Conservation (phyloP, 2,797 vertebrate genomes). For the Typhlichthys eigenmanni region DNA sequence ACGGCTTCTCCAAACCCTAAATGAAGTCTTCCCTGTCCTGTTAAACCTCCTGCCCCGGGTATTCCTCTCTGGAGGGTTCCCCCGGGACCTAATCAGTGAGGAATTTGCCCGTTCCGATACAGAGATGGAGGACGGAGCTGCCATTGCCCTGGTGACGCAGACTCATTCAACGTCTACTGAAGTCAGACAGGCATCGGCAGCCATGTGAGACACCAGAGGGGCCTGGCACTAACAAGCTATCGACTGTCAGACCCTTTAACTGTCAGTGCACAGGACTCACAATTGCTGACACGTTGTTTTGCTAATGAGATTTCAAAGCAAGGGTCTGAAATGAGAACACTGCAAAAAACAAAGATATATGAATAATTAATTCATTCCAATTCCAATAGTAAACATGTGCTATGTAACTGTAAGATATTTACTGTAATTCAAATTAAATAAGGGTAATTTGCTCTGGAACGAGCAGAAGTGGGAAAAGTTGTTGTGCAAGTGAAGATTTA, state of each 20-base stretch:
- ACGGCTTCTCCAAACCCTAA: conserved; percentile 24
- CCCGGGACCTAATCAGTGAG: conserved; percentile 46
- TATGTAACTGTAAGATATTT: too few relatives aligned
- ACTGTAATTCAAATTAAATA: too few relatives aligned
- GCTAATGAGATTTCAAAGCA: conserved; percentile 3
- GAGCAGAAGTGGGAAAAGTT: too few relatives aligned
- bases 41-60: conserved; percentile 22
- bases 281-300: not conserved
- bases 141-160: conserved; percentile 25
- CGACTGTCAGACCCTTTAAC: conserved; percentile 14
- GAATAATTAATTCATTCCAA: too few relatives aligned
- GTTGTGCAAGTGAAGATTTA: too few relatives aligned
- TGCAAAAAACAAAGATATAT: not conserved
- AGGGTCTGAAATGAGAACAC: not conserved
- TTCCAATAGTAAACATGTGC: too few relatives aligned
- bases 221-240: conserved; percentile 31
- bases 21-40: conserved; percentile 12
- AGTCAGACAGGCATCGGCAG: conserved; percentile 26
- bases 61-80: conserved; percentile 20
- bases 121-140: conserved; percentile 28
- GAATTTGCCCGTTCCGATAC: conserved; percentile 24
- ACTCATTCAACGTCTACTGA: conserved; percentile 39
- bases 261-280: conserved; percentile 1
- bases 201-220: conserved; percentile 8
- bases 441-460: too few relatives aligned